Base-by-base conservation (phyloP, 2,888 invertebrate species). In the Cephus runcator region DNA sequence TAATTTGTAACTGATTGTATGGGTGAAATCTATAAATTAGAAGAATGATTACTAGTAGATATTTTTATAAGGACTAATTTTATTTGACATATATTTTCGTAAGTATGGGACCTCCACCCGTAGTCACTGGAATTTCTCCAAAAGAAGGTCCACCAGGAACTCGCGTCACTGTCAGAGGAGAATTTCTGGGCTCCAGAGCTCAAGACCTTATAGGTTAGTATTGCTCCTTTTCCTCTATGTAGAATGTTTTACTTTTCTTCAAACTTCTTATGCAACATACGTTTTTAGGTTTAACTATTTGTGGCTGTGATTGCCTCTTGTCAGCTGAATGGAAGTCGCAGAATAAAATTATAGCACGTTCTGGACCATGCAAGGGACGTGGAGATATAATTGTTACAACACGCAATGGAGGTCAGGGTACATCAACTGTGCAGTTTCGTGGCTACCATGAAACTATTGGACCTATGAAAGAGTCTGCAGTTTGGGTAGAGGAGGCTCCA, bases 111-210 rank as follows among this genome's bases (percentile, higher is more conserved):
- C 96, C 95, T 80, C 95, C 95, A 83, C 98, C 98, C 12, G 95
- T 97, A 77, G 98, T 99, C 31, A 98, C 98, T 73, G 99, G 99
- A 34, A 95, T 99, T 81, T 99, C 99, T 4, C 99, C 99, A 0
- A 99, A 98, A 89, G 99, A 99, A 93, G 99, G 99, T 0, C 98
- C 98, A 71, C 99, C 99, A 12, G 99, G 99, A 12, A 99, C 99
- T 1, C 94, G 97, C 86, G 96, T 99, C 0, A 98, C 96, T 34
- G 97, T 99, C 88, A 94, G 99, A 84, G 98, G 99, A 80, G 99
- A 99, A 93, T 96, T 98, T 93, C 93, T 99, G 73, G 99, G 99
- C 34, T 94, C 93, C 69, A 96, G 95, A 86, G 95, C 95, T 6
- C 95, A 94, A 82, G 99, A 99, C 93, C 92, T 99, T 35, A 94